Conservation (phyloP, 2,113 vertebrate genomes). For the Melospiza melodia region DNA sequence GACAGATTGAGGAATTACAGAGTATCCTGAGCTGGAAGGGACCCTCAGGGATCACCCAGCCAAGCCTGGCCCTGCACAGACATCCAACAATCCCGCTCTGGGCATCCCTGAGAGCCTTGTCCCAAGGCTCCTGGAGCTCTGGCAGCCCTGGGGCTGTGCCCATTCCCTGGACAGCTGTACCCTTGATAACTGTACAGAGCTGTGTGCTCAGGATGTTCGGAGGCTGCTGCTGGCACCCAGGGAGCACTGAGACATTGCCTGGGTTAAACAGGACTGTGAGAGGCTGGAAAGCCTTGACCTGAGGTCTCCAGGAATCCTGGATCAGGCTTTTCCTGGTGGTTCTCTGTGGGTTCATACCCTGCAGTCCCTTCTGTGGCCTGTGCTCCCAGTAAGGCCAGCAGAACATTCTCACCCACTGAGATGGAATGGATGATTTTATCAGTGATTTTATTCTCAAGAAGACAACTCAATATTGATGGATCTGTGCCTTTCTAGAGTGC, state of each 20-base stretch:
- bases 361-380: not conserved
- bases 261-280: not conserved
- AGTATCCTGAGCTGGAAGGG: not conserved
- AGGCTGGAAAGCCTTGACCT: not conserved
- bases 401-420: not conserved
- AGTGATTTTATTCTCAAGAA: not conserved
- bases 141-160: not conserved
- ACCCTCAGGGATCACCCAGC: not conserved
- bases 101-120: fast-evolving
- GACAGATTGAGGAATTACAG: not conserved
- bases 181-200: not conserved
- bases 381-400: not conserved
- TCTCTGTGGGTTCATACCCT: not conserved
- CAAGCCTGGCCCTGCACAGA: not conserved
- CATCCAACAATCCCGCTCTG: not conserved
- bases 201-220: not conserved
- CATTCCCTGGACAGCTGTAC: not conserved
- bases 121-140: not conserved
- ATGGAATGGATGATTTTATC: not conserved
- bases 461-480: not conserved
- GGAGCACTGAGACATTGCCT: not conserved
- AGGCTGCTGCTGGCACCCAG: not conserved
- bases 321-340: not conserved
- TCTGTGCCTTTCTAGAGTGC: not conserved
- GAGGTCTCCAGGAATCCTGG: not conserved